Evolutionary conservation across 2,113 vertebrate genomes (phyloP), one percentile per base, ranked within the genome.

Genomic region (Orthonyx spaldingii): DNA sequence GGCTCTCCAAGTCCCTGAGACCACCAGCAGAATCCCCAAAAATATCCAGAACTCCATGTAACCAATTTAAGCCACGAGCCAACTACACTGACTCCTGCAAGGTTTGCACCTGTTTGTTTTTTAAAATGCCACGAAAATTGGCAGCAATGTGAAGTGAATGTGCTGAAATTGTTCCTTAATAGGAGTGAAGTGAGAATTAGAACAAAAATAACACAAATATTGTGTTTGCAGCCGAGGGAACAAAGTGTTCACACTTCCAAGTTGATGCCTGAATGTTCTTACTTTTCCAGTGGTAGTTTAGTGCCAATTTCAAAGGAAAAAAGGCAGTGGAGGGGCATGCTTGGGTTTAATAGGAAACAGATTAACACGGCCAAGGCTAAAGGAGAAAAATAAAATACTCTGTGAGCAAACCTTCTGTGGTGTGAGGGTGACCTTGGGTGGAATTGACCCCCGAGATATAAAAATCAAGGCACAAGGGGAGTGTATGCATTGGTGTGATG

Each of bases 1-100:
- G 44, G 1, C 19, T 53, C 81, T 61, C 61, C 18, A 19, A 15
- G 9, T 5, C 17, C 42, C 24, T 5, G 10, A 23, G 32, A 28
- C 60, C 23, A 5, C 9, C 15, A 41, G 53, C 37, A 81, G 8
- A 23, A 50, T 24, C 66, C n/a, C 72, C 84, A 70, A 76, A 59
- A 55, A 12, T 14, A 15, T 0, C 1, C 0, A 10, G 17, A 55
- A 7, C 74, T 26, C 52, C 64, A 8, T 0, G 21, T 1, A n/a
- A 23, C 23, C 84, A 7, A 17, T 24, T 33, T 6, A 7, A 65
- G 6, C 10, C 72, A 7, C 0, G 1, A 65, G 56, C 69, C 74
- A 89, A 28, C 18, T 4, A 2, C 1, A 0, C 27, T 1, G 60
- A 21, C 69, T 75, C 70, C 84, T 56, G 84, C 70, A 17, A 64